Percentiles rank a stretch among this genome's conserved stretches.
These are phyloP conservation scores for Danaus chrysippus DNA, from an alignment of 2,888 invertebrate species.

Conservation along the genomic window DNA sequence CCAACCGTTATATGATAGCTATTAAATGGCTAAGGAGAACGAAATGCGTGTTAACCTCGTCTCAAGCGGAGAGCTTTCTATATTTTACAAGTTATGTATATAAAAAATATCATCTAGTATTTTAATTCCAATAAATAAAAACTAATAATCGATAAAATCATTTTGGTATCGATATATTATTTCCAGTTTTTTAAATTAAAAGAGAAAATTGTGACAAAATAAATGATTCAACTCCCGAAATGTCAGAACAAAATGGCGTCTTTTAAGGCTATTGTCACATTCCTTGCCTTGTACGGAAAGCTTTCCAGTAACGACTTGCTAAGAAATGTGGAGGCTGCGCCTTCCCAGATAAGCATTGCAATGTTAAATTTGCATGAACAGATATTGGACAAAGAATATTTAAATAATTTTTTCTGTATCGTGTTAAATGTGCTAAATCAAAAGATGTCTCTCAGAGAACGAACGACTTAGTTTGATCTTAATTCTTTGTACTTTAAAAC, in stretches of 20 bases:
- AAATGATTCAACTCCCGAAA: conserved; percentile 11
- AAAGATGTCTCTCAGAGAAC: conserved; percentile 20
- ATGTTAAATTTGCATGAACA: conserved; percentile 56
- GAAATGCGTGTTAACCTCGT: conserved; percentile 4
- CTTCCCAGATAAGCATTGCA: conserved; percentile 52
- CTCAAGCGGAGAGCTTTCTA: background rate
- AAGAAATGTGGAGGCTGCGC: conserved; percentile 42
- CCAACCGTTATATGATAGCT: conserved; percentile 3
- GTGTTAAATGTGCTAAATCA: conserved; percentile 15
- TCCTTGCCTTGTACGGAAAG: conserved; percentile 36
- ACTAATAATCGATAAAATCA: too few species aligned
- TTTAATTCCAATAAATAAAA: background rate
- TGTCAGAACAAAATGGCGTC: conserved; percentile 16
- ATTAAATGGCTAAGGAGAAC: conserved; percentile 6
- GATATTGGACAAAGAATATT: conserved; percentile 37
- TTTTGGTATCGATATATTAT: background rate
- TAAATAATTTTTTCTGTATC: conserved; percentile 10
- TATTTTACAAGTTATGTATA: too few species aligned
- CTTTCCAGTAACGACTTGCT: conserved; percentile 41
- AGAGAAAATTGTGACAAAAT: conserved; percentile 11
- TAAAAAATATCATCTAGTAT: background rate
- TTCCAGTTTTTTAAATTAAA: conserved; percentile 6
- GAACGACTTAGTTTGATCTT: conserved; percentile 7
- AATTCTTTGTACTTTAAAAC: background rate
- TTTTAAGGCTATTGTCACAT: conserved; percentile 41